Percentiles rank a stretch among this genome's conserved stretches.
Evolutionary conservation across 2,113 vertebrate genomes (phyloP).

Genomic region (Dasypus novemcinctus): DNA sequence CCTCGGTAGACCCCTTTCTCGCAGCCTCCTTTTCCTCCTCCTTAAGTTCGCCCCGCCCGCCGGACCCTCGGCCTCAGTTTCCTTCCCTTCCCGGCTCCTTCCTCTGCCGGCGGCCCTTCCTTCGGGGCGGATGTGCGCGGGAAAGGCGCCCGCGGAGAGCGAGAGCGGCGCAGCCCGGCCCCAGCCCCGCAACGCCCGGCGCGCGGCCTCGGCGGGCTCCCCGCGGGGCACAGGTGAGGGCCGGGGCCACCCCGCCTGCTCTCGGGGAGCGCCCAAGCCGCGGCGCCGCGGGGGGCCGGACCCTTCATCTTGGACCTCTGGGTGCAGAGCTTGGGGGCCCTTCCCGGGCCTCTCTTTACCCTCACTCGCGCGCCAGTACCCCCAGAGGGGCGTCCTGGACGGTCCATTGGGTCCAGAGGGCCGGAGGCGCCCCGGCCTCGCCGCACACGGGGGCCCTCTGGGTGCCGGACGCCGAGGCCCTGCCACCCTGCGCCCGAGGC

Average conservation of each 20-base stretch:
- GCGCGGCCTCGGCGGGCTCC: neutral
- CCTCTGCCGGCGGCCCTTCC: neutral
- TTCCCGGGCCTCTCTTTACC: slow-evolving; percentile 40
- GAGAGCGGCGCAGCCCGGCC: neutral
- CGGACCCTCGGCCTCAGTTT: slow-evolving; percentile 52
- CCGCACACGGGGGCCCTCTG: neutral
- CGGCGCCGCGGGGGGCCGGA: neutral
- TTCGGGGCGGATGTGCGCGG: neutral
- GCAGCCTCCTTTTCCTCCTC: neutral
- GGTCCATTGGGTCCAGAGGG: neutral
- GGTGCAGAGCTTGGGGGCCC: neutral
- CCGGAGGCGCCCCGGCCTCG: neutral
- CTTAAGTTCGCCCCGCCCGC: neutral
- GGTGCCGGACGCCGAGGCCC: neutral
- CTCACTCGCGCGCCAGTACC: slow-evolving; percentile 29
- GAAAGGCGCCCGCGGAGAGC: neutral
- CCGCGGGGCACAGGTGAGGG: slow-evolving; percentile 39
- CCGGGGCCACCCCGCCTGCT: neutral
- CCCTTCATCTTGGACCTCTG: neutral
- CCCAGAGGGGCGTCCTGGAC: neutral
- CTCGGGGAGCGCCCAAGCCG: neutral
- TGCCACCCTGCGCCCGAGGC: neutral
- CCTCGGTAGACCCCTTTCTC: neutral
- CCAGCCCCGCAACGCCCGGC: neutral
- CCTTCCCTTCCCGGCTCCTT: slow-evolving; percentile 61